These are phyloP conservation scores for Esox lucius DNA, from an alignment of 2,797 vertebrate species.

Conservation along the genomic window DNA sequence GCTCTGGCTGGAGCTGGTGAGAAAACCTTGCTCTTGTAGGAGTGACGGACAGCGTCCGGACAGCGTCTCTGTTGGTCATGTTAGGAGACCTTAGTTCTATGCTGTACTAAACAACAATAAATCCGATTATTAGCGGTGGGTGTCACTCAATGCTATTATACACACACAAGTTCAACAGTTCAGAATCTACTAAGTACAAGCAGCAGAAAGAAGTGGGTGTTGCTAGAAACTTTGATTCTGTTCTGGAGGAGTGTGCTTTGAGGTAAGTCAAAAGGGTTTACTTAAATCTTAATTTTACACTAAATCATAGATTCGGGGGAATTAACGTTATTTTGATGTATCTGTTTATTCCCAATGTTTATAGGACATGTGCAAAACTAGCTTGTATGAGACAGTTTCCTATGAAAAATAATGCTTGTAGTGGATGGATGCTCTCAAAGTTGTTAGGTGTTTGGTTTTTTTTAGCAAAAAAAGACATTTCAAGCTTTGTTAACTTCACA, in stretches of 20 bases:
- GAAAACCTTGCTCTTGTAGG: conserved; percentile 19
- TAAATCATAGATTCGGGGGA: background rate
- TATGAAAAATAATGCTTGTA: background rate
- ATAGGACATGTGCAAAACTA: background rate
- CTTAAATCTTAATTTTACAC: background rate
- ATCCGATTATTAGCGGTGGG: background rate
- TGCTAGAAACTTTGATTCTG: background rate
- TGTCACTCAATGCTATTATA: background rate
- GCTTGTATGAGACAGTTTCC: background rate
- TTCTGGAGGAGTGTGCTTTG: background rate
- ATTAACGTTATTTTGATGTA: background rate
- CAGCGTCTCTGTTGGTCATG: conserved; percentile 16
- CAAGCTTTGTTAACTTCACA: too few species aligned
- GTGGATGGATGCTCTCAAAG: background rate
- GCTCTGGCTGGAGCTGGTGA: conserved; percentile 25
- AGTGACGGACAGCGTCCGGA: conserved; percentile 37
- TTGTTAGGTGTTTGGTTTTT: too few species aligned
- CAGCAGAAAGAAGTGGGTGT: conserved; percentile 3
- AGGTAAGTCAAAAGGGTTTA: conserved; percentile 31
- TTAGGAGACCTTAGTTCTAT: background rate
- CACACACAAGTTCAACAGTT: background rate
- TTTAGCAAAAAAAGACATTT: too few species aligned
- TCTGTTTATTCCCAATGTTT: background rate
- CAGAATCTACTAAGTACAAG: background rate
- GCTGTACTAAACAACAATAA: background rate